Base-by-base conservation (phyloP, 2,888 invertebrate genomes). In the Gortyna flavago region DNA sequence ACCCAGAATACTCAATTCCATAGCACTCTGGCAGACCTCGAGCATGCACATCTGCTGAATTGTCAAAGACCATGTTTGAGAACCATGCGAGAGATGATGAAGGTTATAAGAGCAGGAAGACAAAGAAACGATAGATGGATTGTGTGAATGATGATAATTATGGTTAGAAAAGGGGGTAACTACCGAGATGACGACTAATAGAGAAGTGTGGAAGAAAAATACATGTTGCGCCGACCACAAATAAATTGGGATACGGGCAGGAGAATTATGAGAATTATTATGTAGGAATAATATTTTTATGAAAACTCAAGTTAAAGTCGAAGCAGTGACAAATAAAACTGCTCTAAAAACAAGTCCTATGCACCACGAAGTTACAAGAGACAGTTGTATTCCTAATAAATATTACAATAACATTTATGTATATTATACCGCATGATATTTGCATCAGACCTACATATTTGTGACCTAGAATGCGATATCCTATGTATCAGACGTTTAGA, bases 391-490 rank as follows among this genome's bases (percentile, higher is more conserved):
- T 51, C 72, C 7, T 32, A 65, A 65, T 70, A 61, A 54, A 69
- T 65, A 85, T 75, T 80, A 81, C 62, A 75, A 83, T 72, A 83
- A 81, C 81, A 81, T 81, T 62, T 59, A 70, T 75, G 69, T 81
- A 65, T 54, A 66, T 64, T 32, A n/a, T 32, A n/a, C 38, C 57
- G 69, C 70, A 71, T 48, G n/a, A 51, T 16, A 74, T 83, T 81
- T 74, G 54, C 85, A 81, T 85, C 13, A 35, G 71, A 71, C 83
- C 85, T 81, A 72, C 70, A 74, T 75, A 62, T 67, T 72, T 65
- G 59, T 85, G 72, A 82, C 83, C 86, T 82, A 85, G 83, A 85
- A 81, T 75, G 77, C 51, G 18, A 77, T 82, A 82, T 84, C 77
- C 73, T 77, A 85, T 77, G n/a, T 81, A 54, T 71, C 57, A 66